Evolutionary conservation across 2,888 invertebrate species (phyloP), one percentile per base, ranked within the genome.

Genomic region (Deilephila elpenor): DNA sequence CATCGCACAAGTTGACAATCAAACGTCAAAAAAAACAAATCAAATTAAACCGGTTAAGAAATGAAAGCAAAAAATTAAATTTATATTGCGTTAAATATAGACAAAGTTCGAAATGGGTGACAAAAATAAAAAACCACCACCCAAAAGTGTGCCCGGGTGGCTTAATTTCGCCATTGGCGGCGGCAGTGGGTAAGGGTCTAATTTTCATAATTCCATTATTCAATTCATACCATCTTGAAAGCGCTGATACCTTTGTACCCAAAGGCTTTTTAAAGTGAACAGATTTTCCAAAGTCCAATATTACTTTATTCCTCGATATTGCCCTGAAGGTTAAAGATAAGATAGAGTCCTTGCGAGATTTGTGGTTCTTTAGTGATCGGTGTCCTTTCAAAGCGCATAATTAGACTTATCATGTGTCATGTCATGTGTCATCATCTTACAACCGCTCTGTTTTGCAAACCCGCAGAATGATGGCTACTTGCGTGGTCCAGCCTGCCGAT

Each of bases 81-180:
- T 72, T n/a, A 32, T 25, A 32, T 62, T 53, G 60, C 3, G 60
- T n/a, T 19, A 8, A 71, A 19, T 51, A 6, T 62, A 29, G 20
- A 51, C 19, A 11, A 20, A 8, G 19, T 32, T 19, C 11, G 77
- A 71, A 76, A 84, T 84, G 84, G 77, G 76, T 1, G 82, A 85
- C 4, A 82, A 84, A 59, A 79, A 75, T 19, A 77, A 80, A 75
- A 80, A 82, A 70, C 75, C 71, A 19, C 71, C 73, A n/a, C 77
- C 78, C 0, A 84, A 85, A 53, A 78, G 75, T 0, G 83, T 91
- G 3, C 89, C 90, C 0, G 79, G 80, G 25, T 85, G 78, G 76
- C 76, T 88, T 72, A 89, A 89, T 72, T 91, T 91, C 75, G 71
- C 88, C 6, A 85, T 89, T 25, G 90, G 90, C 34, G 91, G 90